phyloP scores from a whole-genome alignment of 2,797 vertebrate genomes.

The Argentina silus region DNA sequence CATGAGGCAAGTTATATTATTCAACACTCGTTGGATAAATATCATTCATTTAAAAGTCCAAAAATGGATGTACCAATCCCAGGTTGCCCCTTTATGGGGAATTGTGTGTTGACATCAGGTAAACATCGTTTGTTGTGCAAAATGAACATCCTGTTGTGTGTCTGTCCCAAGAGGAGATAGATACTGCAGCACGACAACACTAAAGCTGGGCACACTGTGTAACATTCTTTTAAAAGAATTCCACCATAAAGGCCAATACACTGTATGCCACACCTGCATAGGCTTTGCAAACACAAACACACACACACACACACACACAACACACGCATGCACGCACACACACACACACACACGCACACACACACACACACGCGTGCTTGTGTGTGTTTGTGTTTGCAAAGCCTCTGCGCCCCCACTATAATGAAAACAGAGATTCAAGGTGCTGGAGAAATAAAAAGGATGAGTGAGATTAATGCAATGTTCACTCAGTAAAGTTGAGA shows the following conservation, averaged over 20 bases:
- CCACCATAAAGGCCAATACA: background rate
- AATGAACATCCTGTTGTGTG: background rate
- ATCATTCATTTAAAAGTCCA: too few species aligned
- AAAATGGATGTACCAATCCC: too few species aligned
- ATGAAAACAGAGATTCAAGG: background rate
- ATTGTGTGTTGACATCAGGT: background rate
- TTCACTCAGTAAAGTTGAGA: background rate
- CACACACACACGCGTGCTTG: background rate
- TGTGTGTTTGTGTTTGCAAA: background rate
- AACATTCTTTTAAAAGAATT: background rate
- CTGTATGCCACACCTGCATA: background rate
- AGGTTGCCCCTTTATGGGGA: too few species aligned
- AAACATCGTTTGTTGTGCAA: background rate
- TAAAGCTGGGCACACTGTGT: background rate
- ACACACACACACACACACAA: background rate
- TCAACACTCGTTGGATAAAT: too few species aligned
- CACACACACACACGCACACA: background rate
- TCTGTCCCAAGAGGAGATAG: background rate
- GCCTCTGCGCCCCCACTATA: constrained; percentile 8
- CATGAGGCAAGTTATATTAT: too few species aligned
- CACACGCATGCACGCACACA: background rate
- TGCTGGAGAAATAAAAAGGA: constrained; percentile 10
- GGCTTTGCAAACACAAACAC: background rate
- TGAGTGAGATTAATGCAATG: background rate
- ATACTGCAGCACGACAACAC: background rate